Evolutionary conservation across 2,888 invertebrate genomes (phyloP).

Genomic region (Lysandra coridon): DNA sequence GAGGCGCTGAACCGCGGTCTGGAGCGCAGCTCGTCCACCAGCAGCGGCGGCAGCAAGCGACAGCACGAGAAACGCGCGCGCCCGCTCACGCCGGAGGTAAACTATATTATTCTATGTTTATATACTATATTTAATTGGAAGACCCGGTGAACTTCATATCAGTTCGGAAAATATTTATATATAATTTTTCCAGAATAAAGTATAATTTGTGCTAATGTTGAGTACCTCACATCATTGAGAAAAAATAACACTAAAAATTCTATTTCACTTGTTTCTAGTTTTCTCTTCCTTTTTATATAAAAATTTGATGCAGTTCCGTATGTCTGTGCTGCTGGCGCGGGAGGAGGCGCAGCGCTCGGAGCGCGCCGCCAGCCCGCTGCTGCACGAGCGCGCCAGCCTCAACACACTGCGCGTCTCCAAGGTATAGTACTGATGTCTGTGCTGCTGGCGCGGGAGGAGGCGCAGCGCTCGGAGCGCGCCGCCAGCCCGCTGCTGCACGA

Average conservation of each 20-base stretch:
- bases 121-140: background rate
- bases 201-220: no score
- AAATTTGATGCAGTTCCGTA: constrained; percentile 79
- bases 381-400: constrained; percentile 52
- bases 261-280: no score
- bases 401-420: constrained; percentile 43
- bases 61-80: constrained; percentile 51
- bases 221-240: no score
- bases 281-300: background rate
- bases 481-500: constrained; percentile 64
- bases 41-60: constrained; percentile 67
- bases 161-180: no score
- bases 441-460: constrained; percentile 83
- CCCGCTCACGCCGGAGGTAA: constrained; percentile 77
- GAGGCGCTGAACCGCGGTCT: constrained; percentile 83
- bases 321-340: constrained; percentile 85
- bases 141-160: no score
- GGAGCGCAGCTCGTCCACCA: constrained; percentile 77
- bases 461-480: constrained; percentile 60
- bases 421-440: constrained; percentile 81
- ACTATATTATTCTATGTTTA: no score
- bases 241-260: no score
- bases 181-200: no score
- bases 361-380: constrained; percentile 64
- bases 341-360: constrained; percentile 76